A percentile compares a stretch with the other conserved stretches of the same genome.
phyloP scores from a whole-genome alignment of 2,797 vertebrate species.

The Acanthis flammea region DNA sequence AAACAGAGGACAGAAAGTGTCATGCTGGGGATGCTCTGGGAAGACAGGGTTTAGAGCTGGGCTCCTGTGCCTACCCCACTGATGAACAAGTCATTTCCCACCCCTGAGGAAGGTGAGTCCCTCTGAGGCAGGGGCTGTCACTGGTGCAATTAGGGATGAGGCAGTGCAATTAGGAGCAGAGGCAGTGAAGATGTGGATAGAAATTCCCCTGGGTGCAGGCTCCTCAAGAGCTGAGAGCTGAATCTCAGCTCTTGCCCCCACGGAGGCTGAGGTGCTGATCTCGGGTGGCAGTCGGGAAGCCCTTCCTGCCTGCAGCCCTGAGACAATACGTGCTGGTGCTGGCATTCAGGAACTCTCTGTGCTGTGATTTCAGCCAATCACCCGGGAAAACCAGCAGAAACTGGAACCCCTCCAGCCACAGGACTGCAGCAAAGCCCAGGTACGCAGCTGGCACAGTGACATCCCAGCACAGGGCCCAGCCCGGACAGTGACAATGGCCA shows the following conservation, averaged over 20 bases:
- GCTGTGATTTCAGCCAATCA: background rate
- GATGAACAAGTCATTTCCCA: background rate
- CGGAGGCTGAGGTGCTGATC: accelerated
- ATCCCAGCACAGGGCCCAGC: background rate
- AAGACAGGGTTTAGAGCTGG: background rate
- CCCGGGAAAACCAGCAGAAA: background rate
- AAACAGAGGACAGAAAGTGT: background rate
- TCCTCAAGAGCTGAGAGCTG: background rate
- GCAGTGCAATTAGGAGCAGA: background rate
- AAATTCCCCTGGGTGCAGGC: background rate
- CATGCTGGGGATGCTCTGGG: background rate
- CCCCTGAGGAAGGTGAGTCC: background rate
- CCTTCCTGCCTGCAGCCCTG: background rate
- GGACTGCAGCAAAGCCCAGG: background rate
- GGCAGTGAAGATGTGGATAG: background rate
- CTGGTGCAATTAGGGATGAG: accelerated
- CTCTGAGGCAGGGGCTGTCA: background rate
- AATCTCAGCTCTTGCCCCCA: accelerated
- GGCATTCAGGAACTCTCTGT: background rate
- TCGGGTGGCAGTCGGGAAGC: accelerated
- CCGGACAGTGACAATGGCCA: accelerated
- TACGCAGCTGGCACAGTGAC: background rate
- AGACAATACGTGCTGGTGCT: background rate
- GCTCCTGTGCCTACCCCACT: background rate
- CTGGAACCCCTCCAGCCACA: background rate